Evolutionary conservation across 2,797 vertebrate genomes (phyloP).

Genomic region (Sebastes steindachneri): DNA sequence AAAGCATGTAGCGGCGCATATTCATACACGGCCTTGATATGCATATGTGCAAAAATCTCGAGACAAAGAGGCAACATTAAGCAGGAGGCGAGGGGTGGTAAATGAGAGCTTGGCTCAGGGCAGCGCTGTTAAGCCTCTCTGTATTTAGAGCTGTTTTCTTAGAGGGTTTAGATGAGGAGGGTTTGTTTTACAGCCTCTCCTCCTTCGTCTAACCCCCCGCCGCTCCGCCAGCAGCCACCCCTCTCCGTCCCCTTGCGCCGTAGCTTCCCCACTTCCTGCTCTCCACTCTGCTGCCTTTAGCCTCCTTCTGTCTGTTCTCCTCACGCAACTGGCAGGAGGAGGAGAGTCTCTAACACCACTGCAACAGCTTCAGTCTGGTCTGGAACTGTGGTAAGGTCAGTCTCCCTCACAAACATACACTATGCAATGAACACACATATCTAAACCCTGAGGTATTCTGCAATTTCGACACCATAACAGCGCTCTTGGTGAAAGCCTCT

Average conservation of each 20-base stretch:
- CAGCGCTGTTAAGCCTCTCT: constrained; percentile 26
- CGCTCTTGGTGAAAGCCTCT: constrained; percentile 18
- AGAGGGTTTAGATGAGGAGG: constrained; percentile 36
- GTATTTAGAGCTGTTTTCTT: constrained; percentile 53
- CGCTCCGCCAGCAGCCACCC: constrained; percentile 11
- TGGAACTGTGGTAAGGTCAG: constrained; percentile 42
- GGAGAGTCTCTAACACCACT: constrained; percentile 50
- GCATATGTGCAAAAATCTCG: constrained; percentile 67
- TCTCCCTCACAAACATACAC: neutral
- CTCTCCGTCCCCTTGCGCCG: constrained; percentile 17
- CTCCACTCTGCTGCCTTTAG: constrained; percentile 62
- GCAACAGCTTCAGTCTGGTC: constrained; percentile 62
- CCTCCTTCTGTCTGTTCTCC: constrained; percentile 77
- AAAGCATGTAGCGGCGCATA: constrained; percentile 63
- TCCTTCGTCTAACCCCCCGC: constrained; percentile 32
- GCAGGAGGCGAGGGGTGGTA: constrained; percentile 44
- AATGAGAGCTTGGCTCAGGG: constrained; percentile 56
- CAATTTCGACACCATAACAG: neutral
- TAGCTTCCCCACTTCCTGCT: constrained; percentile 43
- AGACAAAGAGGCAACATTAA: constrained; percentile 58
- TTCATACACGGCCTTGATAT: constrained; percentile 66
- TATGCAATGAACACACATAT: neutral
- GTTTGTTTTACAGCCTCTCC: constrained; percentile 51
- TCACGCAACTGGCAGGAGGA: constrained; percentile 67
- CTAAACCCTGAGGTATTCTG: constrained; percentile 1